A percentile compares a stretch with the other conserved stretches of the same genome.
Evolutionary conservation across 1,140 invertebrate species (phyloP).

Genomic region (Pinna nobilis): DNA sequence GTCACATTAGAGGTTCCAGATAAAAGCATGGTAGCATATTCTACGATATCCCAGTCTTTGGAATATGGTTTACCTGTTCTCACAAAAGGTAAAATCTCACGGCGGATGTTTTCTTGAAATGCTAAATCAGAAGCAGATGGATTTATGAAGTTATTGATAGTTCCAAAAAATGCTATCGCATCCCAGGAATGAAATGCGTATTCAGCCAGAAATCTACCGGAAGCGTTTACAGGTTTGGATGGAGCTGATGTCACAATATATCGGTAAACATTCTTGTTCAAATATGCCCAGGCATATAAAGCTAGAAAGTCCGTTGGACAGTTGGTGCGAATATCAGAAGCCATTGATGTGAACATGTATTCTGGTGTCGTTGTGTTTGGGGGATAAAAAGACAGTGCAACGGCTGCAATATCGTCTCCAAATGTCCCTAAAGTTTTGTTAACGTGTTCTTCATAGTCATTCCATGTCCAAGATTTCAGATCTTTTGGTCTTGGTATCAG

Average conservation of each 20-base stretch:
- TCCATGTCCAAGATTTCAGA: conserved; percentile 55
- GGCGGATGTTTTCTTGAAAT: conserved; percentile 49
- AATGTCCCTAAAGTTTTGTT: conserved; percentile 46
- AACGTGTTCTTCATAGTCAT: conserved; percentile 45
- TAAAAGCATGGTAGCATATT: too few relatives aligned
- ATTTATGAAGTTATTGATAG: conserved; percentile 46
- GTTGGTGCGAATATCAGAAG: conserved; percentile 44
- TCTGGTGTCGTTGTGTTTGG: conserved; percentile 39
- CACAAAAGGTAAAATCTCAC: conserved; percentile 56
- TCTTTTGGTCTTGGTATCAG: conserved; percentile 31
- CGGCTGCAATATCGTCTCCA: conserved; percentile 20
- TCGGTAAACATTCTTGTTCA: conserved; percentile 49
- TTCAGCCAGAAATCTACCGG: conserved; percentile 40
- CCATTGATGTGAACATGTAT: conserved; percentile 51
- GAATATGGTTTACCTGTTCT: conserved; percentile 46
- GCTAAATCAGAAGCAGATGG: conserved; percentile 41
- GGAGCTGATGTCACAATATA: conserved; percentile 53
- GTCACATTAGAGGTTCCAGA: too few relatives aligned
- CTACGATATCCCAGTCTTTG: conserved; percentile 40
- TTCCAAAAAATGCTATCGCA: conserved; percentile 56
- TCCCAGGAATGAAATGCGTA: conserved; percentile 64
- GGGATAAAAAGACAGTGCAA: conserved; percentile 50
- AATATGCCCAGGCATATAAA: conserved; percentile 15
- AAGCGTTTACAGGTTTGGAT: conserved; percentile 42
- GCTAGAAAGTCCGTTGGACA: conserved; percentile 53